Conservation (phyloP, 2,888 invertebrate species). For the Clanis bilineata region DNA sequence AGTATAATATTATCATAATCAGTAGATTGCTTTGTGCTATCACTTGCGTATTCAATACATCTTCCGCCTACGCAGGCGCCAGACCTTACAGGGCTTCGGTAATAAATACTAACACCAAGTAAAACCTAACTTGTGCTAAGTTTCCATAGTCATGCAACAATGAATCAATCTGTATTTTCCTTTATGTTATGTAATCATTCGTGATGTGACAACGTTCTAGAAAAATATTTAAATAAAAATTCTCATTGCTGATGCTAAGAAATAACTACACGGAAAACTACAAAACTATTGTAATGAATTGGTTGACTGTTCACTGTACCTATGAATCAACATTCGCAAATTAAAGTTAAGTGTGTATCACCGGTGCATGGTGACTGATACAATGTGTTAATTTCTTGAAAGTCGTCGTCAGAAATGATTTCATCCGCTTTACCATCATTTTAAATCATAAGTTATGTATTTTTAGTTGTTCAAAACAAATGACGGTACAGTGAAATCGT, state of each 20-base stretch:
- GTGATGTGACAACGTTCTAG: neutral
- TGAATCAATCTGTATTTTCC: neutral
- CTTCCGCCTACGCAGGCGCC: slow-evolving; percentile 1
- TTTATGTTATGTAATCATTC: neutral
- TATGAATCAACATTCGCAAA: neutral
- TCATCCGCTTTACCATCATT: neutral
- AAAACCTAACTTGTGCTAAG: slow-evolving; percentile 14
- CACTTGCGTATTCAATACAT: slow-evolving; percentile 4
- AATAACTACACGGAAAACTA: neutral
- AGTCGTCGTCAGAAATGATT: neutral
- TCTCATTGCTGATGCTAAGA: neutral
- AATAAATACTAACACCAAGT: slow-evolving; percentile 6
- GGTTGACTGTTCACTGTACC: neutral
- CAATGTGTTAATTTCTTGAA: neutral
- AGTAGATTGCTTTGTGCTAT: neutral
- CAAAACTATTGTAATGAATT: neutral
- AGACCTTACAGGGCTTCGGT: slow-evolving; percentile 15
- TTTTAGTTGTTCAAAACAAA: neutral
- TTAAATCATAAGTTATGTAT: neutral
- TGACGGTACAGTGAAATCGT: neutral
- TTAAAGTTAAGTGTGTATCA: neutral
- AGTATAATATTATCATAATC: neutral
- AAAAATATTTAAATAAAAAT: neutral
- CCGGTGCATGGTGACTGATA: neutral
- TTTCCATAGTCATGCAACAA: neutral